phyloP scores from a whole-genome alignment of 1,140 invertebrate genomes.

The Asobara japonica region DNA sequence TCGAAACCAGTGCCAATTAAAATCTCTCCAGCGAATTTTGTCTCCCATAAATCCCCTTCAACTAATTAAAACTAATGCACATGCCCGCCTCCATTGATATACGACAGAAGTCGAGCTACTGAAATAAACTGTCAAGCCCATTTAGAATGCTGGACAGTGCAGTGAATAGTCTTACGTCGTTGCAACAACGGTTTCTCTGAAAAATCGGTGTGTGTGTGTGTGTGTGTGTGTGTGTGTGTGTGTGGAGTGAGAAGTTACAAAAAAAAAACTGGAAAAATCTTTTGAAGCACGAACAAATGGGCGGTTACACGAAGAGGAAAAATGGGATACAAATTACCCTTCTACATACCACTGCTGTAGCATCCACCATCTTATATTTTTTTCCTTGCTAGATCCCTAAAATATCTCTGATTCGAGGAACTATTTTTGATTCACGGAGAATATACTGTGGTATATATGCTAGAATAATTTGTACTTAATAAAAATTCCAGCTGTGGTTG shows the following conservation, averaged over 20 bases:
- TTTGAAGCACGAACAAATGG: not conserved
- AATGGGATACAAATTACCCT: no score
- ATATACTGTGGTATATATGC: no score
- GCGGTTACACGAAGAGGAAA: not conserved
- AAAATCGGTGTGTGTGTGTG: not conserved
- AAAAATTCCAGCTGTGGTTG: no score
- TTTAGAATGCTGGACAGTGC: conserved; percentile 25
- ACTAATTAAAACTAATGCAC: conserved; percentile 49
- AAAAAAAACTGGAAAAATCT: not conserved
- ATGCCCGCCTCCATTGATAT: conserved; percentile 37
- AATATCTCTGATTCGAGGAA: no score
- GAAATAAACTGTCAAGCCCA: conserved; percentile 41
- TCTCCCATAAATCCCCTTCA: conserved; percentile 7
- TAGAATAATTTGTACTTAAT: no score
- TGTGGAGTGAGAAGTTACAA: not conserved
- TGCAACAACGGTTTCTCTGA: not conserved
- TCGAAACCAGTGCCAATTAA: not conserved
- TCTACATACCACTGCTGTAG: no score
- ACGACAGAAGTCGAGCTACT: conserved; percentile 39
- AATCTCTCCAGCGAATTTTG: not conserved
- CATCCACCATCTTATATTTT: no score
- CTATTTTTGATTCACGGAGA: no score
- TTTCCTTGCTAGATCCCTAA: no score
- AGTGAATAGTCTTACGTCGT: not conserved
- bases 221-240: not conserved